Evolutionary conservation across 92 coral and sea anemone species (phyloP).

Genomic region (Heteractis magnifica): DNA sequence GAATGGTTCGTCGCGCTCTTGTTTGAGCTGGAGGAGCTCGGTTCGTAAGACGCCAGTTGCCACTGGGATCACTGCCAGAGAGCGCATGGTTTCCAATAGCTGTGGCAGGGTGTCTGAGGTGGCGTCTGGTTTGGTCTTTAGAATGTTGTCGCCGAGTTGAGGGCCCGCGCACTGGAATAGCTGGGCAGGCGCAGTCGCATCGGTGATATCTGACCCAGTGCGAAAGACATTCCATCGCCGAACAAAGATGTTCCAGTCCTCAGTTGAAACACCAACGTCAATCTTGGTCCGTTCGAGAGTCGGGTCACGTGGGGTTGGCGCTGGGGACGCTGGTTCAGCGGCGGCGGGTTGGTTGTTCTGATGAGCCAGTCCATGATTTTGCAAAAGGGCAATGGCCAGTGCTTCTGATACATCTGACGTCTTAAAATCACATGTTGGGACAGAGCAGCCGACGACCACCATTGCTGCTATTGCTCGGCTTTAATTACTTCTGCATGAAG

Average conservation of each 20-base stretch:
- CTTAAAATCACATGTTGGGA: slow-evolving; percentile 40
- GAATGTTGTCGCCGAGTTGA: slow-evolving; percentile 63
- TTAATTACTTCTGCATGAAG: slow-evolving; percentile 5
- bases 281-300: slow-evolving; percentile 55
- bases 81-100: slow-evolving; percentile 63
- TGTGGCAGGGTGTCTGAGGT: slow-evolving; percentile 35
- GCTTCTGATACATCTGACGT: slow-evolving; percentile 39
- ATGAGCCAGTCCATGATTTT: slow-evolving; percentile 46
- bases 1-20: slow-evolving; percentile 56
- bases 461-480: background rate
- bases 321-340: background rate
- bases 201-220: slow-evolving; percentile 54
- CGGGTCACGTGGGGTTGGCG: slow-evolving; percentile 35
- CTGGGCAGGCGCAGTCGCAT: slow-evolving; percentile 60
- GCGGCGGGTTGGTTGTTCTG: slow-evolving; percentile 21
- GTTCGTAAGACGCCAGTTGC: slow-evolving; percentile 63
- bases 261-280: slow-evolving; percentile 47
- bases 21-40: slow-evolving; percentile 53
- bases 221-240: slow-evolving; percentile 72
- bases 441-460: slow-evolving; percentile 38
- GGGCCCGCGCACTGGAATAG: slow-evolving; percentile 63
- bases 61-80: slow-evolving; percentile 69
- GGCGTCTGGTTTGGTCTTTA: slow-evolving; percentile 52
- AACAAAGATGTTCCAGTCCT: slow-evolving; percentile 62
- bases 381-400: slow-evolving; percentile 36